Evolutionary conservation across 2,797 vertebrate genomes (phyloP), one percentile per base, ranked within the genome.

Genomic region (Rhinoraja longicauda): DNA sequence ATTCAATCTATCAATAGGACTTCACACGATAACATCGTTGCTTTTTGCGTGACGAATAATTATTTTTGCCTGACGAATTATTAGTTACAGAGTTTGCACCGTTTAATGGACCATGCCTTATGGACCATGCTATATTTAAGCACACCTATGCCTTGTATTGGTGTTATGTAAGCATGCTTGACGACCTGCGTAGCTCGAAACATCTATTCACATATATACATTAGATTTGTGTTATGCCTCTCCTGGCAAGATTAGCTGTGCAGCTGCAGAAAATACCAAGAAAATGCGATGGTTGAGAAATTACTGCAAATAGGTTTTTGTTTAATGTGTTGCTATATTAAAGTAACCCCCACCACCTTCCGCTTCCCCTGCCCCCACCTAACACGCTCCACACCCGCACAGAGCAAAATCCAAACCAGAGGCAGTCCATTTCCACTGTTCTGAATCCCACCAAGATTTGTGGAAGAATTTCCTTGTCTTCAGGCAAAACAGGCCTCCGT

Each of bases 401-500:
- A 29, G 90, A n/a, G 90, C 94, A 82, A 94, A 94, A 94, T 94
- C 81, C 53, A 91, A n/a, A 90, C 70, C 92, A 93, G 81, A 93
- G 93, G 93, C 94, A 72, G 70, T n/a, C 93, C 76, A 78, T 95
- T 95, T 88, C 93, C 82, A 93, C 93, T 94, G 94, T 84, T 93
- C 92, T 94, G 93, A 93, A 93, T 75, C 29, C 59, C 93, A 92
- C 45, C 93, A 94, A 94, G 94, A 4, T 90, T 94, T 93, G 10
- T 73, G 93, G 94, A 95, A 93, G 93, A 94, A 94, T 95, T 94
- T 96, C 95, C 93, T 94, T 93, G 81, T 95, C 95, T 96, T 93
- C 94, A 95, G 94, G 95, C 94, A 94, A 94, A 95, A 95, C 94
- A 93, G 91, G 93, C 94, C 93, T 75, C 92, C 90, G 57, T 92